Percentiles rank a stretch among this genome's conserved stretches.
These are phyloP conservation scores for Sebastes diaconus DNA, from an alignment of 2,797 vertebrate species.

Conservation along the genomic window DNA sequence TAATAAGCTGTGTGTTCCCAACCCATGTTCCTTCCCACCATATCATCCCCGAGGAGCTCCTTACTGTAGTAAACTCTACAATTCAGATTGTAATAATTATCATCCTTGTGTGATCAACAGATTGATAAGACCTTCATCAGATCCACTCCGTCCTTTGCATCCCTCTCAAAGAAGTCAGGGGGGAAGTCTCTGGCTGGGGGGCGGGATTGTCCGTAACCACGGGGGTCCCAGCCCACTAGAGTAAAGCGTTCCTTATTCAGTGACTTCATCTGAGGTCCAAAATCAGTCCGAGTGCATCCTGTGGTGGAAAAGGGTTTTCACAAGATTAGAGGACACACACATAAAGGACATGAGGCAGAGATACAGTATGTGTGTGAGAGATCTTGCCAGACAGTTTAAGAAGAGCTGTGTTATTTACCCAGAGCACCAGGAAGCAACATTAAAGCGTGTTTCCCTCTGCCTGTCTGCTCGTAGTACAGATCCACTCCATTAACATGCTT, in stretches of 20 bases:
- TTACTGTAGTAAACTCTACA: not conserved
- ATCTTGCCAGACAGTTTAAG: not conserved
- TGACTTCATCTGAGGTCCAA: conserved; percentile 88
- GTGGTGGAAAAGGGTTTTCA: conserved; percentile 7
- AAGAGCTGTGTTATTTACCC: conserved; percentile 72
- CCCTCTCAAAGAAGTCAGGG: conserved; percentile 90
- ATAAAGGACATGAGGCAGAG: not conserved
- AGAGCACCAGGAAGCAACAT: conserved; percentile 91
- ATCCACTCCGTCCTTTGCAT: conserved; percentile 90
- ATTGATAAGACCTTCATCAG: conserved; percentile 87
- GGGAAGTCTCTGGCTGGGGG: conserved; percentile 91
- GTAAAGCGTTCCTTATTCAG: conserved; percentile 87
- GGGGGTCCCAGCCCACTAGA: conserved; percentile 90
- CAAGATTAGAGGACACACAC: not conserved
- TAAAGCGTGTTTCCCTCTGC: conserved; percentile 85
- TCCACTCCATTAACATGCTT: conserved; percentile 86
- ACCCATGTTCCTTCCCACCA: not conserved
- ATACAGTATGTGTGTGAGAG: no score
- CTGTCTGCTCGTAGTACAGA: conserved; percentile 87
- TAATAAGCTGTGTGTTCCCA: no score
- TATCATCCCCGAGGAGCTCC: not conserved
- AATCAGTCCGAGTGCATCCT: conserved; percentile 90
- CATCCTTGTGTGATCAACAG: not conserved
- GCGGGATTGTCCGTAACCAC: conserved; percentile 90
- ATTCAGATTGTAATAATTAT: not conserved